phyloP scores from a whole-genome alignment of 2,797 vertebrate genomes.

The Cichlasoma orientale region DNA sequence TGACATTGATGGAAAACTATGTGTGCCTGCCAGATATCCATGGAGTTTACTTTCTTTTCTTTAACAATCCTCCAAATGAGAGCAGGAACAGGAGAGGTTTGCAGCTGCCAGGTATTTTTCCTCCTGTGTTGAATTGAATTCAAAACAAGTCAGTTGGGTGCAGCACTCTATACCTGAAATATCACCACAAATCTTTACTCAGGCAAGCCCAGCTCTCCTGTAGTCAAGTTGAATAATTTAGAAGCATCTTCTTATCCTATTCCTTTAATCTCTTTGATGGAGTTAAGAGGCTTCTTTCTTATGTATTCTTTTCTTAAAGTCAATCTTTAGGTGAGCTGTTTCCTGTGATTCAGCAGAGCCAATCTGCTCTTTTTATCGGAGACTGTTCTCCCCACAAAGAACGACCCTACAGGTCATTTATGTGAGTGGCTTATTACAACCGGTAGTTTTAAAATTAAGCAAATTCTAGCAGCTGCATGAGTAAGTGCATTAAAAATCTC shows the following conservation, averaged over 20 bases:
- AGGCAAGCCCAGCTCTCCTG: constrained; percentile 43
- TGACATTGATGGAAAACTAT: constrained; percentile 63
- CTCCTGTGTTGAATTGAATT: constrained; percentile 61
- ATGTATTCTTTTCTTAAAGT: constrained; percentile 46
- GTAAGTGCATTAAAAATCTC: no score
- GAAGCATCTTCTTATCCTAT: constrained; percentile 59
- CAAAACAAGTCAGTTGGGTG: constrained; percentile 60
- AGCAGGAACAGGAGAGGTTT: constrained; percentile 31
- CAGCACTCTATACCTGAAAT: constrained; percentile 45
- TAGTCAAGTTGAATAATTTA: constrained; percentile 58
- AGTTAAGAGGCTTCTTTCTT: constrained; percentile 34
- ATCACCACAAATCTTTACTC: constrained; percentile 51
- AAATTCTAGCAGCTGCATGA: not conserved
- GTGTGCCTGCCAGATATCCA: constrained; percentile 42
- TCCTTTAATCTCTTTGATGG: constrained; percentile 64
- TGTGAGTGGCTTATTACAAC: not conserved
- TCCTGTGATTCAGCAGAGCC: constrained; percentile 54
- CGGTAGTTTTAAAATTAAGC: not conserved
- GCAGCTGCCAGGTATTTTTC: constrained; percentile 50
- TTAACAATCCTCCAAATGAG: constrained; percentile 44
- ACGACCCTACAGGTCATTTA: not conserved
- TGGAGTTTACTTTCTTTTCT: constrained; percentile 17
- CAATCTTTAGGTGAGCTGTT: constrained; percentile 49
- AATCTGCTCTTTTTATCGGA: constrained; percentile 43
- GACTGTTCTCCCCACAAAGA: not conserved